Percentiles rank a stretch among this genome's conserved stretches.
phyloP scores from a whole-genome alignment of 1,140 invertebrate genomes.

The Danaus plexippus region DNA sequence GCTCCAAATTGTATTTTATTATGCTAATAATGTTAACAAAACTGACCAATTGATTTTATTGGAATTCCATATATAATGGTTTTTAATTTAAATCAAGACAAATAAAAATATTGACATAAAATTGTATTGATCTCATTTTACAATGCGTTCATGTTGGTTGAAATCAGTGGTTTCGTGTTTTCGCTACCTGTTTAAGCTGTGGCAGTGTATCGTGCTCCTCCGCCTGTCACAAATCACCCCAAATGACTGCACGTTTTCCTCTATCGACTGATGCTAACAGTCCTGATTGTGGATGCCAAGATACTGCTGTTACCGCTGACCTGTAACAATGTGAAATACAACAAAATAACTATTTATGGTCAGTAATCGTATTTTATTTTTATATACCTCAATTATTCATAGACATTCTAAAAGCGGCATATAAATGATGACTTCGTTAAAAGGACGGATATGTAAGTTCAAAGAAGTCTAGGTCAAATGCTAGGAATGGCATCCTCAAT shows the following conservation, averaged over 20 bases:
- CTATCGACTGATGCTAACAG: conserved; percentile 91
- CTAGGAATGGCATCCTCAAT: conserved; percentile 23
- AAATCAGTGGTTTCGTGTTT: no score
- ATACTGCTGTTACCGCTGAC: conserved; percentile 88
- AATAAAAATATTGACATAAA: no score
- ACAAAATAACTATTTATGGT: conserved; percentile 1
- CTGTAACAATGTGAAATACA: conserved; percentile 68
- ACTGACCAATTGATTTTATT: no score
- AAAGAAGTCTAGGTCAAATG: conserved; percentile 26
- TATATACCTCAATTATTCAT: neutral
- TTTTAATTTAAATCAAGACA: no score
- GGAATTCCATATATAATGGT: no score
- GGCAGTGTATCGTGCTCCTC: conserved; percentile 34
- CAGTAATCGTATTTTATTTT: neutral
- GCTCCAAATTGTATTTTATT: conserved; percentile 11
- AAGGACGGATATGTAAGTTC: conserved; percentile 17
- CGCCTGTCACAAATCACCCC: conserved; percentile 78
- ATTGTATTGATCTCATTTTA: no score
- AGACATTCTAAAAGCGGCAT: conserved; percentile 1
- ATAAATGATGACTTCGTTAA: conserved; percentile 15
- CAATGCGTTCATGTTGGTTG: no score
- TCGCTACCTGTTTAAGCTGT: conserved; percentile 34
- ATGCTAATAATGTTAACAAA: neutral
- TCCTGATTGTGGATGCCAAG: conserved; percentile 91
- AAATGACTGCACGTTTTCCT: conserved; percentile 87